Percentiles rank a stretch among this genome's conserved stretches.
These are phyloP conservation scores for Bovichtus diacanthus DNA, from an alignment of 2,797 vertebrate genomes.

Conservation along the genomic window DNA sequence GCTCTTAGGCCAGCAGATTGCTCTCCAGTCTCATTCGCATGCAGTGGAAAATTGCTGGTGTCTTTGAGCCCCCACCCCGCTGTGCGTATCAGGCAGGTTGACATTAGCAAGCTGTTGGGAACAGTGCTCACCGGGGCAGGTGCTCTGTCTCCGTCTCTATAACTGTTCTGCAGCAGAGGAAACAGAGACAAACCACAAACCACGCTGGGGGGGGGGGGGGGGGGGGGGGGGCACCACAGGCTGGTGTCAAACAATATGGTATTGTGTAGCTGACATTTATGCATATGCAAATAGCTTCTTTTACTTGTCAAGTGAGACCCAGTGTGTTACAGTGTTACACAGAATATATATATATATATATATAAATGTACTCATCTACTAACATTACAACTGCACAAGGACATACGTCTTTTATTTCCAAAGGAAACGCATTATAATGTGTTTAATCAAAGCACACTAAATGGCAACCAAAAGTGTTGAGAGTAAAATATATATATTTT, in stretches of 20 bases:
- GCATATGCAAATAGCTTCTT: conserved; percentile 40
- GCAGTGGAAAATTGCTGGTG: conserved; percentile 83
- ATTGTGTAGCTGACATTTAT: conserved; percentile 64
- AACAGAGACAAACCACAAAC: conserved; percentile 63
- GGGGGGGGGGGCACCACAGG: conserved; percentile 38
- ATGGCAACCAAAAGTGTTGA: conserved; percentile 1
- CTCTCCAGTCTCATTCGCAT: conserved; percentile 83
- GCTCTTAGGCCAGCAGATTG: conserved; percentile 82
- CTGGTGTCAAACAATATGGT: conserved; percentile 58
- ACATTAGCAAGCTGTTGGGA: conserved; percentile 85
- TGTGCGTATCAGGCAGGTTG: conserved; percentile 79
- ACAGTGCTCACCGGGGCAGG: conserved; percentile 73
- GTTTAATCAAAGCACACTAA: conserved; percentile 21
- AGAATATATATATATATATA: not conserved
- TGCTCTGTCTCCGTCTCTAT: conserved; percentile 70
- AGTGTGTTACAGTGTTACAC: not conserved
- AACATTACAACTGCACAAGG: not conserved
- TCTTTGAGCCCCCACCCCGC: conserved; percentile 75
- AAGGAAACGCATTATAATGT: conserved; percentile 5
- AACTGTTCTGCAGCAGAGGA: conserved; percentile 67
- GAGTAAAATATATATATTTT: not conserved
- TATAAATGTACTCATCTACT: not conserved
- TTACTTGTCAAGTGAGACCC: conserved; percentile 4
- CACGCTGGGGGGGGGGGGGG: no score
- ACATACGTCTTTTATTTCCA: not conserved